Evolutionary conservation across 2,113 vertebrate genomes (phyloP).

Genomic region (Anthoscopus minutus): DNA sequence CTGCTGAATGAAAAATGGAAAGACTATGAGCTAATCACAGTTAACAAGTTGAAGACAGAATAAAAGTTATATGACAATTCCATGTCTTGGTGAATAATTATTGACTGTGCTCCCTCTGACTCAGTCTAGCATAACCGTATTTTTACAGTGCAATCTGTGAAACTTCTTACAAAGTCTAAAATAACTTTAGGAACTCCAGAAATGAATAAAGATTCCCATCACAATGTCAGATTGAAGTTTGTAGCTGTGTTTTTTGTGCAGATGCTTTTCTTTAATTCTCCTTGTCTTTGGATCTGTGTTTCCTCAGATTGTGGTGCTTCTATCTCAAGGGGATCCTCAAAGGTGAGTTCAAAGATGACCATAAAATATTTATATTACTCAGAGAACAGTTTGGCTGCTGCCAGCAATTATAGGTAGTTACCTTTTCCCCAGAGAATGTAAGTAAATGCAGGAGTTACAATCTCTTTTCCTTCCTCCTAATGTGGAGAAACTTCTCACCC

Average conservation of each 20-base stretch:
- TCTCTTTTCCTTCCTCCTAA: background rate
- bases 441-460: background rate
- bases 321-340: background rate
- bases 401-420: background rate
- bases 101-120: background rate
- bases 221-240: background rate
- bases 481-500: background rate
- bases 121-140: background rate
- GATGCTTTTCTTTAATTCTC: background rate
- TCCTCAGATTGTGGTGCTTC: background rate
- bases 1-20: background rate
- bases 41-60: background rate
- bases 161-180: background rate
- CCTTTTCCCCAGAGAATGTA: background rate
- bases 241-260: background rate
- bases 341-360: background rate
- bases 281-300: background rate
- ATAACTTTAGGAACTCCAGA: background rate
- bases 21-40: background rate
- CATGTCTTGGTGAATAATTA: background rate
- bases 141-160: background rate
- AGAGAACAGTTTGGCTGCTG: background rate
- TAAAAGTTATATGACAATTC: background rate
- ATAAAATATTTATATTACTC: background rate
- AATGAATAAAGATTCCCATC: background rate